A percentile compares a stretch with the other conserved stretches of the same genome.
Evolutionary conservation across 1,140 invertebrate genomes (phyloP).

Genomic region (Leptoteleia sp.): DNA sequence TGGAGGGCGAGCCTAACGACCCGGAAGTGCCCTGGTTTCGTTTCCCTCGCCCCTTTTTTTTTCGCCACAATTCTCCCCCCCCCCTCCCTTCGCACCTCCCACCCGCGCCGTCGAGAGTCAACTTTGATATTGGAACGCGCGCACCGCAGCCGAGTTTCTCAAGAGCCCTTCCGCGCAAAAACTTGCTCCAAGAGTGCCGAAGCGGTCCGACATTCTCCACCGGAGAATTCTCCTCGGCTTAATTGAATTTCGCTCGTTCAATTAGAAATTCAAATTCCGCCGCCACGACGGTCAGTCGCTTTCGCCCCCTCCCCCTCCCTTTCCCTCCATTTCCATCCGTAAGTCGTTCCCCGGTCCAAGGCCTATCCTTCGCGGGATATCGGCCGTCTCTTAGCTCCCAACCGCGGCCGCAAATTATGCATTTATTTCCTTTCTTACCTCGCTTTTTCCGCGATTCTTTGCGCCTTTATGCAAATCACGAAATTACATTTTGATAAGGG

Average conservation of each 20-base stretch:
- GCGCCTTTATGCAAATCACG: slow-evolving; percentile 45
- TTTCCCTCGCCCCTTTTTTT: slow-evolving; percentile 25
- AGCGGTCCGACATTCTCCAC: slow-evolving; percentile 31
- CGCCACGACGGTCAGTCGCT: slow-evolving; percentile 54
- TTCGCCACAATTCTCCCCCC: slow-evolving; percentile 27
- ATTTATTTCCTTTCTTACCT: slow-evolving; percentile 53
- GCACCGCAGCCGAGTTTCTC: slow-evolving; percentile 15
- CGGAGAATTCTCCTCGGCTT: slow-evolving; percentile 41
- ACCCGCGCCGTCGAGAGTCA: slow-evolving; percentile 1
- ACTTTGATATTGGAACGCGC: slow-evolving; percentile 30
- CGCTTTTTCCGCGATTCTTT: slow-evolving; percentile 25
- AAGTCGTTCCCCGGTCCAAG: slow-evolving; percentile 36
- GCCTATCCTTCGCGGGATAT: too few relatives aligned
- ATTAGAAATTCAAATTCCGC: slow-evolving; percentile 63
- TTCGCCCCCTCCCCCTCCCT: slow-evolving; percentile 48
- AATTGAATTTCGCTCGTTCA: slow-evolving; percentile 64
- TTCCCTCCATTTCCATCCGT: too few relatives aligned
- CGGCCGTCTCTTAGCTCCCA: too few relatives aligned
- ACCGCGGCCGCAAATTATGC: slow-evolving; percentile 52
- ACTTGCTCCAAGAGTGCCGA: slow-evolving; percentile 31
- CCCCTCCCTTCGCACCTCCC: not conserved
- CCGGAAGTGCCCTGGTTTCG: slow-evolving; percentile 32
- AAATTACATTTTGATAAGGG: slow-evolving; percentile 60
- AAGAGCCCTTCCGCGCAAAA: slow-evolving; percentile 34
- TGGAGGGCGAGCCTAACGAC: slow-evolving; percentile 5